Evolutionary conservation across 2,113 vertebrate genomes (phyloP).

Genomic region (Acinonyx jubatus): DNA sequence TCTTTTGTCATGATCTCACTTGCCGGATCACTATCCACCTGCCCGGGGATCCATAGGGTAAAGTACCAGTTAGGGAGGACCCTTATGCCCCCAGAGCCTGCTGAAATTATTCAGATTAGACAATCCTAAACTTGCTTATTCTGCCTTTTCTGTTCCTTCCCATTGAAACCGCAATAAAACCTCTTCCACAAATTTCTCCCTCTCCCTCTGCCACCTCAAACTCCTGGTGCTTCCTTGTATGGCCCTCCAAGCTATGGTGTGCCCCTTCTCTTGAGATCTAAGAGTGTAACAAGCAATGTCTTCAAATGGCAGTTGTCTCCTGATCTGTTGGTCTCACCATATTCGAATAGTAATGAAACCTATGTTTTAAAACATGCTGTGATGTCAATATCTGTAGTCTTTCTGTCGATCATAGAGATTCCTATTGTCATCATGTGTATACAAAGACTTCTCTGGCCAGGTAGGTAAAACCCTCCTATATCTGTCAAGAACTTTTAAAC

Average conservation of each 20-base stretch:
- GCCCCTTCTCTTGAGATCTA: background rate
- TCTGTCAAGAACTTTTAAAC: background rate
- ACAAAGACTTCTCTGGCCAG: background rate
- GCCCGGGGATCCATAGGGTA: background rate
- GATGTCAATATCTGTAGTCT: background rate
- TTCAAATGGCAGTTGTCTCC: background rate
- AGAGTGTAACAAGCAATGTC: background rate
- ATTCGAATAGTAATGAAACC: background rate
- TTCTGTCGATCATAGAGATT: accelerated
- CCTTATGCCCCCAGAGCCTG: too few species aligned
- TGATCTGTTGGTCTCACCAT: background rate
- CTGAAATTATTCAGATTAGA: background rate
- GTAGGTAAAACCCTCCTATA: background rate
- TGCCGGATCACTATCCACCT: background rate
- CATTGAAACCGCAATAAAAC: background rate
- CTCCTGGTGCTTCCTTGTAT: background rate
- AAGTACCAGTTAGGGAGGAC: background rate
- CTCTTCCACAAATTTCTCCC: background rate
- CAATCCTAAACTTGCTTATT: background rate
- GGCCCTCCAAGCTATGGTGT: background rate
- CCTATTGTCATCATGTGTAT: background rate
- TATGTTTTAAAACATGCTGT: background rate
- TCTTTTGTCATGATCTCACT: background rate
- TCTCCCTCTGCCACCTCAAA: background rate
- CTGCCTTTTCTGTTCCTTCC: background rate